Base-by-base conservation (phyloP, 2,888 invertebrate genomes). In the Saturnia japonica region DNA sequence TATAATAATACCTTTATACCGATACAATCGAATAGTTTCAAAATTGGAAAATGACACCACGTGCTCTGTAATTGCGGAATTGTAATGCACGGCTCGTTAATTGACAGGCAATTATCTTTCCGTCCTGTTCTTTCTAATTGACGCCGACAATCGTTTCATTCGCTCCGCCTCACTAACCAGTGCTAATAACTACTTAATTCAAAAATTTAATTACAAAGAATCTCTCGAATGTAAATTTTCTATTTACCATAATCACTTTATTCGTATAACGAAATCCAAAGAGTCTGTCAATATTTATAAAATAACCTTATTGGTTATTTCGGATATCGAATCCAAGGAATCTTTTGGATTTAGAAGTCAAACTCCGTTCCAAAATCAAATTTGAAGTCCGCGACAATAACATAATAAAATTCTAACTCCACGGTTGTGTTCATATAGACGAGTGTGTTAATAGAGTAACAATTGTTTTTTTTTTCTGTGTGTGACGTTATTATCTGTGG, bases 121-220 rank as follows among this genome's bases (percentile, higher is more conserved):
- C 85, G 86, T 89, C 90, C 86, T 85, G 82, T 83, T 91, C 88
- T 82, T 82, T 85, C 87, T 90, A 90, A 91, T 90, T 86, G 82
- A 81, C 78, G 73, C 78, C 85, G 79, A 82, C 84, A 82, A 84
- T 84, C 84, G 85, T 84, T 86, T 86, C 78, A 81, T 86, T 86
- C 84, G 77, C 81, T 79, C 81, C 80, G 80, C 76, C 77, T 80
- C 76, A 78, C 73, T 75, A 72, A 73, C 71, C 74, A 76, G 77
- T 77, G 75, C 72, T 76, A 77, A 75, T 76, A 25, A 78, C 76
- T 80, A 77, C 71, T 74, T 76, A 81, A 80, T 80, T 79, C 70
- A 69, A 64, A 34, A 64, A 64, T 40, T 40, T 40, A 64, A 64
- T n/a, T 40, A 19, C 74, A 77, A 74, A 71, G 57, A 69, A 71